A percentile compares a stretch with the other conserved stretches of the same genome.
Conservation (phyloP, 2,797 vertebrate genomes). For the Ctenochaetus hawaiiensis region DNA sequence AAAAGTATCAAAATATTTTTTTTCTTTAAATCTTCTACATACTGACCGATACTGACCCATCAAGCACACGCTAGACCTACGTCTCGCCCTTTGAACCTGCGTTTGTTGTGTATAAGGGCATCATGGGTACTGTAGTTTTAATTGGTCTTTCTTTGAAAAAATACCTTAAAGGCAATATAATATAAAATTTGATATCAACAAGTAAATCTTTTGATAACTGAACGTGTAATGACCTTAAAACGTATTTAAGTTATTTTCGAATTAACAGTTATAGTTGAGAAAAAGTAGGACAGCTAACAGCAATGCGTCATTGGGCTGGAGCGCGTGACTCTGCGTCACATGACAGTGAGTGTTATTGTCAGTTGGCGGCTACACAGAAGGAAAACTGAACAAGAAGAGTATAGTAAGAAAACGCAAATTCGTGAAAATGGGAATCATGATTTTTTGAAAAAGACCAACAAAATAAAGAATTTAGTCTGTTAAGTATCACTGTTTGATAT, state of each 20-base stretch:
- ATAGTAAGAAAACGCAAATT: background rate
- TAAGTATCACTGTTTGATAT: background rate
- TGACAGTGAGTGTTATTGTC: slow-evolving; percentile 66
- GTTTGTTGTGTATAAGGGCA: too few species aligned
- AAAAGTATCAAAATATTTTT: too few species aligned
- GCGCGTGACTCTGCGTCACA: slow-evolving; percentile 78
- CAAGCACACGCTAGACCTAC: too few species aligned
- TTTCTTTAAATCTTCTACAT: too few species aligned
- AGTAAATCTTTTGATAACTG: fast-evolving
- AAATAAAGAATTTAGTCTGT: background rate
- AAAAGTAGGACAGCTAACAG: background rate
- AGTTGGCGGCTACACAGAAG: slow-evolving; percentile 30
- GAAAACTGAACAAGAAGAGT: slow-evolving; percentile 13
- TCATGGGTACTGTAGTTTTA: slow-evolving; percentile 76
- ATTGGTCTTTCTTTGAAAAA: background rate
- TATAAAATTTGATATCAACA: fast-evolving
- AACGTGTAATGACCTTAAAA: background rate
- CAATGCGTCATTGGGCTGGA: slow-evolving; percentile 39
- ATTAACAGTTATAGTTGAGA: background rate
- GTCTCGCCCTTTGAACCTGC: too few species aligned
- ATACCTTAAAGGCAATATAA: background rate
- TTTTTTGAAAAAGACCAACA: background rate
- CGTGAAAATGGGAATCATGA: background rate
- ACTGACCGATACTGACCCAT: too few species aligned
- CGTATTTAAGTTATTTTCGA: background rate